Base-by-base conservation (phyloP, 30 jellyfish, hydroid and myxozoan species). In the Chrysaora quinquecirrha region DNA sequence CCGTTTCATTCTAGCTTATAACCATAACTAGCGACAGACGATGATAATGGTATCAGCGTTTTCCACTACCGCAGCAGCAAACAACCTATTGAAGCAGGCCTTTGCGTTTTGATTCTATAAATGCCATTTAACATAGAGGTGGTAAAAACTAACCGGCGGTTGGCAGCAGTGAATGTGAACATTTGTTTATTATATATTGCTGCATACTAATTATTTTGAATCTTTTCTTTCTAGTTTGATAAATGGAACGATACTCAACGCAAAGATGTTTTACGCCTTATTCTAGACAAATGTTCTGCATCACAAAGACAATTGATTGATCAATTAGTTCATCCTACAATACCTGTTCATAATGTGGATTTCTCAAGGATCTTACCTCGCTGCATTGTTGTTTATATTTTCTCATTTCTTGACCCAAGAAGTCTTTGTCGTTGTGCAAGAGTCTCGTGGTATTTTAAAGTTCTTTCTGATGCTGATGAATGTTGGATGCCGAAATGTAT, bases 401-500 rank as follows among this genome's bases (percentile, higher is more conserved):
- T 63, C 48, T 63, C 75, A 23, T 63, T 23, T 27, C 34, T 63
- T 22, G 75, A 63, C 49, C 75, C 75, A 63, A 63, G 75, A 63
- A 63, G 75, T 63, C 75, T 63, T 22, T 63, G 46, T 18, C 33
- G 75, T 1, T 63, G 75, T 63, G 75, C 75, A 10, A 63, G 49
- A 0, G 75, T 63, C 16, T 63, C 75, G 21, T 63, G 75, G 75
- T 32, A 63, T 63, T 63, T 29, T 22, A 63, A 27, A 27, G 21
- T 21, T 11, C 38, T 63, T n/a, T 23, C 75, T 22, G 75, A 63
- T 32, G 33, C 75, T 63, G 75, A 63, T 21, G 75, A 63, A 27
- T 63, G 27, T 9, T 63, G 75, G 75, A 63, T 63, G 75, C 75
- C 75, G 49, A 63, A 63, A 27, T 63, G 75, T 63, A 35, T 63